These are phyloP conservation scores for Drosophila borealis DNA, from an alignment of 2,888 invertebrate genomes.

Conservation along the genomic window DNA sequence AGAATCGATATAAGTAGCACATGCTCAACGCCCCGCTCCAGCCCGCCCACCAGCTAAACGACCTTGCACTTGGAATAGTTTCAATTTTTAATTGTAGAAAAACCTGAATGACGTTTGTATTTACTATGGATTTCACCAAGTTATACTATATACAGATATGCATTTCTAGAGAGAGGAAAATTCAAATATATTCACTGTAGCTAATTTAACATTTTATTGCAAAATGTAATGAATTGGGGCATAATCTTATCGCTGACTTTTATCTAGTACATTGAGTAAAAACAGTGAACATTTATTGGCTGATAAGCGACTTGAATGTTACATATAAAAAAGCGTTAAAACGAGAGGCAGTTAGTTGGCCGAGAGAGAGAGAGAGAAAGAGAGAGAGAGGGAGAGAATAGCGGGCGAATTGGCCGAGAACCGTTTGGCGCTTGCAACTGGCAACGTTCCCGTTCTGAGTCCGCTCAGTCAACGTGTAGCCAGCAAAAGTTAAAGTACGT, in stretches of 20 bases:
- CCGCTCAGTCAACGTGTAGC: conserved; percentile 69
- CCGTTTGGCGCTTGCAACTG: conserved; percentile 47
- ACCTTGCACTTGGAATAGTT: conserved; percentile 55
- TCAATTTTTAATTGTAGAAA: neutral
- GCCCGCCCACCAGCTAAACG: conserved; percentile 4
- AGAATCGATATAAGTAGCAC: conserved; percentile 38
- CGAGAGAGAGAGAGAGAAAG: neutral
- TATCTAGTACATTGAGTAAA: conserved; percentile 42
- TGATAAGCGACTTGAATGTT: conserved; percentile 44
- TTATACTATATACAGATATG: neutral
- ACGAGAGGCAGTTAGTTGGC: conserved; percentile 8
- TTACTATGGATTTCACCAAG: conserved; percentile 11
- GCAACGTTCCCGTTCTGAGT: conserved; percentile 52
- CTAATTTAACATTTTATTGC: conserved; percentile 46
- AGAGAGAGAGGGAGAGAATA: neutral
- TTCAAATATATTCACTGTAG: neutral
- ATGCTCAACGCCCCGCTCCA: conserved; percentile 4
- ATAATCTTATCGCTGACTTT: conserved; percentile 50
- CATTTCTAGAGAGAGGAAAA: neutral
- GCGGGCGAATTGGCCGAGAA: conserved; percentile 46
- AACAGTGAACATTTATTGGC: conserved; percentile 44
- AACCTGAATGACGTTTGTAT: neutral
- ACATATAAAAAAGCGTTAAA: conserved; percentile 16
- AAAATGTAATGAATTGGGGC: conserved; percentile 39
- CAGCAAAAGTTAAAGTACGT: conserved; percentile 74